Conservation (phyloP, 2,113 vertebrate species). For the Leucoraja erinaceus region DNA sequence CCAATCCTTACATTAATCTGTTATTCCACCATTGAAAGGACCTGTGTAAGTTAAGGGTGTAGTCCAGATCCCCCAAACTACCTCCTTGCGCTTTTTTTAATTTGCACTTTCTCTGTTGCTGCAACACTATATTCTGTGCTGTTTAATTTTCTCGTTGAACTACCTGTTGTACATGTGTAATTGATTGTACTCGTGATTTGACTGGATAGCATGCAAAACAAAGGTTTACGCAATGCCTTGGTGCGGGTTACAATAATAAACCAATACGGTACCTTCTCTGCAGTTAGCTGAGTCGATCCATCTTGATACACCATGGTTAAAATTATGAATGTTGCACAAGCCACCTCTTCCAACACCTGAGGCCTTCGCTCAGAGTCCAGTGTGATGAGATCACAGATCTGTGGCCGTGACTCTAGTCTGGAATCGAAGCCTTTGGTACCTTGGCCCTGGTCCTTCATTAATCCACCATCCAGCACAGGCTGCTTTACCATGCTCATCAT, state of each 20-base stretch:
- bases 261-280: slow-evolving; percentile 57
- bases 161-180: no score
- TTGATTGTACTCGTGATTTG: no score
- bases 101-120: no score
- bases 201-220: no score
- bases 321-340: slow-evolving; percentile 55
- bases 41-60: no score
- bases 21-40: no score
- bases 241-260: no score
- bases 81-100: no score
- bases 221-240: no score
- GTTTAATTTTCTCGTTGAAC: no score
- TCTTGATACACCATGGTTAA: slow-evolving; percentile 71
- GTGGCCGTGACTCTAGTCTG: neutral
- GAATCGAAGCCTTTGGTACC: slow-evolving; percentile 45
- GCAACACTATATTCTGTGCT: no score
- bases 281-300: slow-evolving; percentile 71
- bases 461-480: neutral
- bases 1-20: slow-evolving; percentile 40
- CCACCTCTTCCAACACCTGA: slow-evolving; percentile 52
- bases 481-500: neutral
- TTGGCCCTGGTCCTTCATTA: neutral
- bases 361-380: slow-evolving; percentile 56
- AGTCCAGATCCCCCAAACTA: no score
- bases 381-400: slow-evolving; percentile 56